phyloP scores from a whole-genome alignment of 2,797 vertebrate genomes.

The Chelon labrosus region DNA sequence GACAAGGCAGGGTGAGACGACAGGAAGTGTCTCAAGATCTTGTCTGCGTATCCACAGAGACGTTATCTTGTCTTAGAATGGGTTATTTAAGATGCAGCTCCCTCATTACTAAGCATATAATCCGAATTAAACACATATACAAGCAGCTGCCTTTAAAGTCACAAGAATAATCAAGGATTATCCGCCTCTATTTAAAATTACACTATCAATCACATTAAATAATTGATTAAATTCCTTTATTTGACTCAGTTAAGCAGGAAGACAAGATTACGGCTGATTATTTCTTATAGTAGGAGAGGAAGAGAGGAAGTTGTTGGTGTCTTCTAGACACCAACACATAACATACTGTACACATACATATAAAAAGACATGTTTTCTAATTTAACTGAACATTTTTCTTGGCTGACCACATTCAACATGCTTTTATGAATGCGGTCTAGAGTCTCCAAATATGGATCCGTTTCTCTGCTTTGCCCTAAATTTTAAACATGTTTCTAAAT shows the following conservation, averaged over 20 bases:
- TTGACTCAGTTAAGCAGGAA: background rate
- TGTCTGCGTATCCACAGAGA: background rate
- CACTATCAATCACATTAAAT: background rate
- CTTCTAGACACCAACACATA: background rate
- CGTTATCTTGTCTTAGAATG: background rate
- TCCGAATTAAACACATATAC: background rate
- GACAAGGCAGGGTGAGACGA: slow-evolving; percentile 17
- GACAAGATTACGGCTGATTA: background rate
- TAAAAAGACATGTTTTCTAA: no score
- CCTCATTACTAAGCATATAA: background rate
- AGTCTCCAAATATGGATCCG: background rate
- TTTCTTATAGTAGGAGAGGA: no score
- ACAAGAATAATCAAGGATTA: background rate
- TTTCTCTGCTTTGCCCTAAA: background rate
- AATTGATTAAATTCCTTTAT: background rate
- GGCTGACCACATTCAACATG: background rate
- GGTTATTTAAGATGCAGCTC: slow-evolving; percentile 1
- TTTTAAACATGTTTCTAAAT: background rate
- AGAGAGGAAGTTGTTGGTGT: no score
- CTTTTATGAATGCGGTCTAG: background rate
- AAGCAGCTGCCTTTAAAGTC: slow-evolving; percentile 1
- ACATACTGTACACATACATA: background rate
- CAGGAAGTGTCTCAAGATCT: slow-evolving; percentile 16
- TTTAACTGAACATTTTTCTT: background rate
- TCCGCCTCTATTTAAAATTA: slow-evolving; percentile 9